phyloP scores from a whole-genome alignment of 2,113 vertebrate genomes.

The Corythornis vintsioides region DNA sequence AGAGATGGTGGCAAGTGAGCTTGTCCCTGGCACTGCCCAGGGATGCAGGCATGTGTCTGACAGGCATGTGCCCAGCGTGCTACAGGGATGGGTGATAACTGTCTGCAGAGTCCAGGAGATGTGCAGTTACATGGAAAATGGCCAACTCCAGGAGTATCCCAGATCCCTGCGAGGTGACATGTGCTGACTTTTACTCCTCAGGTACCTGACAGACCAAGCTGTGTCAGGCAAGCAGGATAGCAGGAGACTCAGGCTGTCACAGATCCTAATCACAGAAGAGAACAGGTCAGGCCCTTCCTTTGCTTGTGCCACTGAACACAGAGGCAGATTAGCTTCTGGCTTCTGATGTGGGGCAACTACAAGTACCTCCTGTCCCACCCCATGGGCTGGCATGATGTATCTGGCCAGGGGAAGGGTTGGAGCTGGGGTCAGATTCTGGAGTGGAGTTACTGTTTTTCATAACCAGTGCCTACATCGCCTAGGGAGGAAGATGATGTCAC shows the following conservation, averaged over 20 bases:
- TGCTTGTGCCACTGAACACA: neutral
- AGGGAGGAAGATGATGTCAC: neutral
- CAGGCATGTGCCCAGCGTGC: neutral
- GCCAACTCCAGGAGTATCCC: neutral
- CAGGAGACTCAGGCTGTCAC: neutral
- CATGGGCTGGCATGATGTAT: neutral
- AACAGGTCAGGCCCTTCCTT: neutral
- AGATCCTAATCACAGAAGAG: neutral
- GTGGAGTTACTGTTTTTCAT: neutral
- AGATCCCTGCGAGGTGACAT: neutral
- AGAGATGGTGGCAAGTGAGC: fast-evolving
- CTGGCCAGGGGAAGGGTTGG: neutral
- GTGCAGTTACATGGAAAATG: neutral
- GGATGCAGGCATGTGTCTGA: neutral
- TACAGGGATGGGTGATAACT: neutral
- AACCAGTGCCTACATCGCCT: neutral
- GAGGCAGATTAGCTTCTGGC: neutral
- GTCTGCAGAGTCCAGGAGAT: neutral
- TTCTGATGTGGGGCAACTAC: neutral
- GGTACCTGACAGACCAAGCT: neutral
- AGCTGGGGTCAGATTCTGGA: neutral
- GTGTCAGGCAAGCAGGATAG: neutral
- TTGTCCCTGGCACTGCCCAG: neutral
- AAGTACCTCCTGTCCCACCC: neutral
- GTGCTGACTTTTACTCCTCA: neutral